Percentiles rank a stretch among this genome's conserved stretches.
Conservation (phyloP, 2,797 vertebrate species). For the Coendou prehensilis region DNA sequence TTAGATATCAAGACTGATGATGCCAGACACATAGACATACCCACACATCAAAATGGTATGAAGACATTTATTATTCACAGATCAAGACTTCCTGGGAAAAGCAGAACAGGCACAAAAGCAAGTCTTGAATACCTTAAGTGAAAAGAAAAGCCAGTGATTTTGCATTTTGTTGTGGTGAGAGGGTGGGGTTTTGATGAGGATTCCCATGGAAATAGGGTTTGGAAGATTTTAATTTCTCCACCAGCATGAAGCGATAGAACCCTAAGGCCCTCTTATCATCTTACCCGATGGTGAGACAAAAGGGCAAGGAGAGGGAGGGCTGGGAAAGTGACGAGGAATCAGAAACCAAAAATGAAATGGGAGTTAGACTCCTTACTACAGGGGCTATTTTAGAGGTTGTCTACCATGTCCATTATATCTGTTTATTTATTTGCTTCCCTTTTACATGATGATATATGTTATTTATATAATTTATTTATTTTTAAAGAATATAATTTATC, state of each 20-base stretch:
- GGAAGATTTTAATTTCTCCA: background rate
- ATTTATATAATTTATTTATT: background rate
- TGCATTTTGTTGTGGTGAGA: conserved; percentile 15
- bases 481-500: background rate
- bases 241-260: background rate
- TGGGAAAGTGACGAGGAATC: background rate
- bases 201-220: background rate
- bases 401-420: background rate
- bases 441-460: background rate
- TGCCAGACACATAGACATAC: background rate
- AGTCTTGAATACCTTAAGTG: background rate
- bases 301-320: background rate
- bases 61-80: conserved; percentile 27
- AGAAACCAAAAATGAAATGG: background rate
- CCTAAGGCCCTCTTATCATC: background rate
- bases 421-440: background rate
- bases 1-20: background rate
- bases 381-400: background rate
- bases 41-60: background rate
- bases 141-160: background rate
- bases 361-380: background rate
- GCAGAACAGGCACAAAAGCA: conserved; percentile 7
- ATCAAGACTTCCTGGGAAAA: conserved; percentile 55
- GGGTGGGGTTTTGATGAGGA: background rate
- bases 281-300: background rate